These are phyloP conservation scores for Melieria picta DNA, from an alignment of 2,888 invertebrate species.

Conservation along the genomic window DNA sequence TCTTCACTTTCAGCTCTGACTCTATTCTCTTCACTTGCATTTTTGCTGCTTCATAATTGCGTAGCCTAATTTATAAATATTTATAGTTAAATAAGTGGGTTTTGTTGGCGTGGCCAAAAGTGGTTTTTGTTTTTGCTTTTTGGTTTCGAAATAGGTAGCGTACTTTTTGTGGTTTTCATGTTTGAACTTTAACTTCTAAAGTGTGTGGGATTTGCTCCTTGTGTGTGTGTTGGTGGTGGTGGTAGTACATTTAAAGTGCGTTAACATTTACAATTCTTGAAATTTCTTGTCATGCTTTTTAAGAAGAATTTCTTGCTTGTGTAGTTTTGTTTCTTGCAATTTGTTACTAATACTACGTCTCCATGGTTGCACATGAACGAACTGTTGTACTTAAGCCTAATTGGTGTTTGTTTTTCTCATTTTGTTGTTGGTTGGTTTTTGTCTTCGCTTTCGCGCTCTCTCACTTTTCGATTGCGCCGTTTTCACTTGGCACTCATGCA, in stretches of 20 bases:
- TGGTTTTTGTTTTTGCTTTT: constrained; percentile 8
- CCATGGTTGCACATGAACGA: neutral
- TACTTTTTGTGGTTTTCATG: neutral
- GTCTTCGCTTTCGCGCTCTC: neutral
- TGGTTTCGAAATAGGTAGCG: neutral
- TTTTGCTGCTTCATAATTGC: neutral
- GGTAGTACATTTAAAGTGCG: constrained; percentile 35
- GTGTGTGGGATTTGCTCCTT: constrained; percentile 3
- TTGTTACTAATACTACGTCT: constrained; percentile 4
- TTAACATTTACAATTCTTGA: constrained; percentile 33
- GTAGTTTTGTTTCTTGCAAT: constrained; percentile 4
- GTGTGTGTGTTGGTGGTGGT: constrained; percentile 17
- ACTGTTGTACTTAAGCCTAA: constrained; percentile 34
- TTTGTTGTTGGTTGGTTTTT: constrained; percentile 9
- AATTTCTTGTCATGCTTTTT: constrained; percentile 10
- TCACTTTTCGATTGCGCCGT: neutral
- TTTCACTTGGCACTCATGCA: neutral
- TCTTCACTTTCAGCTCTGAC: too few relatives aligned
- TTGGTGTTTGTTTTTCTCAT: constrained; percentile 43
- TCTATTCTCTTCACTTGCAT: neutral
- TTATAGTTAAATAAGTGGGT: neutral
- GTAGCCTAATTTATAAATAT: neutral
- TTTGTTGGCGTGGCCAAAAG: neutral
- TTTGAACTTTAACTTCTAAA: constrained; percentile 5
- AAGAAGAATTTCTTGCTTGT: neutral